Base-by-base conservation (phyloP, 2,888 invertebrate species). In the Thereva nobilitata region DNA sequence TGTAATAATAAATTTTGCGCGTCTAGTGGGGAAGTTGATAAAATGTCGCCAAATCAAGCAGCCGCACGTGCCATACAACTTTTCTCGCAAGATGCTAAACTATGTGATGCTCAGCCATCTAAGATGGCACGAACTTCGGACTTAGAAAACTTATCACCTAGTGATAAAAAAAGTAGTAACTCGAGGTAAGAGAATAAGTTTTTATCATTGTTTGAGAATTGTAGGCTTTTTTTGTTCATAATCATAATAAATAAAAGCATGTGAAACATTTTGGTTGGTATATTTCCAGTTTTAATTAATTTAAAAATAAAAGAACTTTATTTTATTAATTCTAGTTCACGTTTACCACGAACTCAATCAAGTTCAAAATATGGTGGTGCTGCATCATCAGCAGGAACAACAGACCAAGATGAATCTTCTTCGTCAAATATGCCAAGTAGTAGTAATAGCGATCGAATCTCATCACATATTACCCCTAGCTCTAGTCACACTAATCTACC, bases 1-100 rank as follows among this genome's bases (percentile, higher is more conserved):
- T 96, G 96, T 81, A 86, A 87, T 75, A 96, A 96, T 82, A 86
- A 87, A 76, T 86, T 89, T 79, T 96, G 96, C 84, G 94, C 93
- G 72, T 95, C 96, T 12, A 93, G 93, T 81, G 92, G 92, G 75
- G 87, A 90, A 83, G 92, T 93, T 82, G 79, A 79, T 67, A 85
- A 87, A 75, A 83, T 93, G 74, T 88, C 91, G 68, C 89, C 92
- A 70, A 93, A 96, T 84, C 91, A 94, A 82, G 94, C 95, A 64
- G 96, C 96, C 38, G 92, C 92, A 1, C 88, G 90, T 76, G 95
- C 96, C 7, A 88, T 96, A 72, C 89, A 92, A 75, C 82, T 96
- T 69, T 93, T 93, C 78, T 90, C 90, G 68, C 87, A 90, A 79
- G 93, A 94, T 76, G 93, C 93, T 34, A 85, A 87, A 72, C 84